A percentile compares a stretch with the other conserved stretches of the same genome.
Evolutionary conservation across 2,113 vertebrate genomes (phyloP).

Genomic region (Capreolus pygargus): DNA sequence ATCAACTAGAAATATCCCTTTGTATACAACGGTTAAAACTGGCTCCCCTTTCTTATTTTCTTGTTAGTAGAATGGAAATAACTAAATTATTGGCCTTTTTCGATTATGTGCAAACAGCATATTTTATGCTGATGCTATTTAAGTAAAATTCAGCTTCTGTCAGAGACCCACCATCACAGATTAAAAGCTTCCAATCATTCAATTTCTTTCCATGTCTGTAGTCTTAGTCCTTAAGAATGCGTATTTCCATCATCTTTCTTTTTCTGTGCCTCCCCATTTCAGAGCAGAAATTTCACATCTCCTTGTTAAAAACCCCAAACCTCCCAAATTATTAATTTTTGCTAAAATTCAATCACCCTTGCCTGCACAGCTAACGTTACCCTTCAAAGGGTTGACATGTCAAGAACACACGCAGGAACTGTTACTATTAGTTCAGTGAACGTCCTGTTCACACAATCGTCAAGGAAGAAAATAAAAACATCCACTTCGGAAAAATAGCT

Average conservation of each 20-base stretch:
- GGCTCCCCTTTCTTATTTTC: background rate
- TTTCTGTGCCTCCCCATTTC: background rate
- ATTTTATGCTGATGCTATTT: background rate
- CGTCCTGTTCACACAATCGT: slow-evolving; percentile 20
- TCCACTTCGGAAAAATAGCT: background rate
- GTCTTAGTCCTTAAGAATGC: background rate
- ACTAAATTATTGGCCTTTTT: background rate
- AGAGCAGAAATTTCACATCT: slow-evolving; percentile 13
- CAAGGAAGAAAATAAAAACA: background rate
- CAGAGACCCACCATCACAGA: slow-evolving; percentile 12
- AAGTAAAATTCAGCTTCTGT: slow-evolving; percentile 30
- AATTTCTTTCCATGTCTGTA: background rate
- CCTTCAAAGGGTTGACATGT: background rate
- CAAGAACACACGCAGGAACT: background rate
- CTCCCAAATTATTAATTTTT: background rate
- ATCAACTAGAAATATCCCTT: slow-evolving; percentile 18
- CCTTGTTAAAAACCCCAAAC: slow-evolving; percentile 8
- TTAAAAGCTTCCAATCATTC: background rate
- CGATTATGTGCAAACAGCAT: background rate
- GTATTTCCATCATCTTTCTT: background rate
- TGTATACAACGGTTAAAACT: background rate
- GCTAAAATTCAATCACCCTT: slow-evolving; percentile 17
- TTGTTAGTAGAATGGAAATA: slow-evolving; percentile 20
- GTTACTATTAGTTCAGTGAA: background rate
- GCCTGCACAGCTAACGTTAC: background rate